Conservation (phyloP, 2,113 vertebrate species). For the Labeo catla region DNA sequence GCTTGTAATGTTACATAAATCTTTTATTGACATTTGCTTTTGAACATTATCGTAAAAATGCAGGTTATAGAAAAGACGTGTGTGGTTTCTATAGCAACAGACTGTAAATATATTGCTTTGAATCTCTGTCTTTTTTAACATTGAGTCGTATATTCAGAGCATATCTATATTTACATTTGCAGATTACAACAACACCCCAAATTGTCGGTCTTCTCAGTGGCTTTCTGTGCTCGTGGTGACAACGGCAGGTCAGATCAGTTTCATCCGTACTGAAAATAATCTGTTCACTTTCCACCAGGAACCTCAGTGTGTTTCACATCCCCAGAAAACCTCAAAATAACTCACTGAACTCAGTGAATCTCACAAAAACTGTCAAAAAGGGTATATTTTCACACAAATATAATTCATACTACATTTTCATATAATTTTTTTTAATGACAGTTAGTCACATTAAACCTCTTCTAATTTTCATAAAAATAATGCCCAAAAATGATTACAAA, state of each 20-base stretch:
- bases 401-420: neutral
- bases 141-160: slow-evolving; percentile 52
- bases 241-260: slow-evolving; percentile 8
- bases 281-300: neutral
- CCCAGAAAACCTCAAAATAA: neutral
- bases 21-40: slow-evolving; percentile 59
- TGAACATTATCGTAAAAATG: slow-evolving; percentile 58
- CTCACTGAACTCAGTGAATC: neutral
- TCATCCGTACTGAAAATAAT: neutral
- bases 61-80: slow-evolving; percentile 61
- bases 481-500: no score
- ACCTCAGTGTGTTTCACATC: neutral
- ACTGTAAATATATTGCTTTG: slow-evolving; percentile 60
- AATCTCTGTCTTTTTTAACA: slow-evolving; percentile 49
- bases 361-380: neutral
- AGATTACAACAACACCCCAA: slow-evolving; percentile 17
- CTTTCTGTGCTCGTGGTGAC: slow-evolving; percentile 16
- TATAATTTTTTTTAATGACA: neutral
- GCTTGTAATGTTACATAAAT: slow-evolving; percentile 55
- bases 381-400: neutral
- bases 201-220: slow-evolving; percentile 3
- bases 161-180: slow-evolving; percentile 54
- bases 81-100: slow-evolving; percentile 59
- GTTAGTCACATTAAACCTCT: neutral
- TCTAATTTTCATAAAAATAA: no score